Conservation (phyloP, 1,140 invertebrate genomes). For the Araneus ventricosus region DNA sequence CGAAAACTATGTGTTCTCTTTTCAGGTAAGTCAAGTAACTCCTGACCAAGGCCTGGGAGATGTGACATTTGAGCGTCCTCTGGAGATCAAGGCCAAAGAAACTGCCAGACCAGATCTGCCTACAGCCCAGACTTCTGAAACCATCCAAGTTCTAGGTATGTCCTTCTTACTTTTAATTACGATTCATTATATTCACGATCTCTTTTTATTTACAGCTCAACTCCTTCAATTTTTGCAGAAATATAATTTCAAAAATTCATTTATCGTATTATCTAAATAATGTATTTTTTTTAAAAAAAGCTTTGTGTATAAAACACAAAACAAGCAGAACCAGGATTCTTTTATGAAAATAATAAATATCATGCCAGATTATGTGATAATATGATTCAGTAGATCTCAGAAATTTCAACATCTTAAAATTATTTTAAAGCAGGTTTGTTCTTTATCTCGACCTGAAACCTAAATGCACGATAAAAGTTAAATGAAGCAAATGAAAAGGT, state of each 20-base stretch:
- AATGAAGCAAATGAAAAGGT: too few species aligned
- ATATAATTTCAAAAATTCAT: neutral
- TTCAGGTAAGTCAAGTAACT: slow-evolving; percentile 73
- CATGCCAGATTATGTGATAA: too few species aligned
- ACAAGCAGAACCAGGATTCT: too few species aligned
- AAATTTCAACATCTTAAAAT: too few species aligned
- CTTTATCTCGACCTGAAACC: too few species aligned
- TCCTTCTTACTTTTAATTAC: neutral
- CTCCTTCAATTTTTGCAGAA: neutral
- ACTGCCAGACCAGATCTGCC: slow-evolving; percentile 58
- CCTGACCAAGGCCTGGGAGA: slow-evolving; percentile 68
- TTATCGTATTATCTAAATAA: neutral
- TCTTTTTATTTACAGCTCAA: neutral
- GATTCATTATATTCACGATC: neutral
- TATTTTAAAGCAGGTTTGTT: too few species aligned
- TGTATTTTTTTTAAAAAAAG: neutral
- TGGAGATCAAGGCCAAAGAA: slow-evolving; percentile 71
- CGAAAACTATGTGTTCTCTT: neutral
- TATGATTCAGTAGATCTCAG: too few species aligned
- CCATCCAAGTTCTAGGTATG: slow-evolving; percentile 73
- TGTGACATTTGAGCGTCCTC: slow-evolving; percentile 32
- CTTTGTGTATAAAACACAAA: too few species aligned
- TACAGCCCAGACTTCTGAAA: slow-evolving; percentile 62
- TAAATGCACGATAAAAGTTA: too few species aligned
- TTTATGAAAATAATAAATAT: too few species aligned